Base-by-base conservation (phyloP, 2,888 invertebrate genomes). In the Parasteatoda lunata region DNA sequence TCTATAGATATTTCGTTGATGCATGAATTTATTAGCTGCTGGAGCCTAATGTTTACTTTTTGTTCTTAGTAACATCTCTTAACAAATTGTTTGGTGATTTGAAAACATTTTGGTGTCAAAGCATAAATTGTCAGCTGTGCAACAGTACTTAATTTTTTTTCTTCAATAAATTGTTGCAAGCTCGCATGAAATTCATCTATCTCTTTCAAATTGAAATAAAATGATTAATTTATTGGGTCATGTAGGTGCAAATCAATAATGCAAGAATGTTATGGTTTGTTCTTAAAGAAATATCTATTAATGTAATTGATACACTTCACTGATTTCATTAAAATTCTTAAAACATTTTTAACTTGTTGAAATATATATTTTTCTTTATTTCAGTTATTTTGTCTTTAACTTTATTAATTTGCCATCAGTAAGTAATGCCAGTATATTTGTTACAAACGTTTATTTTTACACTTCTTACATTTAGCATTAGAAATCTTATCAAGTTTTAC, bases 101-200 rank as follows among this genome's bases (percentile, higher is more conserved):
- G 48, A 59, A 59, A 59, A 65, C 45, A 52, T 71, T 13, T 65
- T 54, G 30, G 66, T 71, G 79, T 76, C 75, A 68, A 52, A 65
- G 77, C 45, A 72, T 49, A 77, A 86, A 86, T 80, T 86, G 85
- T 86, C 85, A 86, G 85, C 85, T 86, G 85, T 80, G 51, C 68
- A 52, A 69, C 45, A 45, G 30, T 48, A 69, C 48, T 47, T 69
- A 48, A 13, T 47, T 48, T 9, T 48, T 69, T 9, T 69, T 47
- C 45, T 30, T 13, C 47, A 30, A 69, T 69, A 69, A 69, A 69
- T 48, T 69, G 9, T 30, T 69, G 45, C 69, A 48, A 47, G 6
- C 3, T 5, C 48, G 6, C 11, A 47, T 48, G n/a, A 69, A 13
- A 13, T 45, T 48, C 45, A 45, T 47, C 7, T 69, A 13, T 45